phyloP scores from a whole-genome alignment of 92 coral and sea anemone species.

The Phenganax marumi region DNA sequence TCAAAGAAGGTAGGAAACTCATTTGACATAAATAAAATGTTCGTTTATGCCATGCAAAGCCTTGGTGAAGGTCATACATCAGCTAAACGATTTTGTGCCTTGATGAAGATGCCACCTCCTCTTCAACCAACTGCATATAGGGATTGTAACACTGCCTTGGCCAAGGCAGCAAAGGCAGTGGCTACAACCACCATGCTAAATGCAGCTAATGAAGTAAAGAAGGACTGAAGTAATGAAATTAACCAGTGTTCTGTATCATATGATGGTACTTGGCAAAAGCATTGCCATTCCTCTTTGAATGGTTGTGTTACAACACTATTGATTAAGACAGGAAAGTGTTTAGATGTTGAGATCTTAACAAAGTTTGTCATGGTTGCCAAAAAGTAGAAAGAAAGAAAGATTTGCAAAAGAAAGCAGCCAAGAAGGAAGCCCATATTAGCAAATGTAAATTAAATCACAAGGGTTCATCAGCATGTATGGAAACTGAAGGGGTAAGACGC shows the following conservation, averaged over 20 bases:
- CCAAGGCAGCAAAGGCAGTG: constrained; percentile 37
- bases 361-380: constrained; percentile 11
- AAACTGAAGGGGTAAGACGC: constrained; percentile 6
- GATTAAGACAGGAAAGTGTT: constrained; percentile 17
- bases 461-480: too few species aligned
- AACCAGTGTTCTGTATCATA: constrained; percentile 12
- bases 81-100: neutral
- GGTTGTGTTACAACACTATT: constrained; percentile 33
- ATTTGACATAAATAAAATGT: neutral
- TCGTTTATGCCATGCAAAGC: constrained; percentile 17
- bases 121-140: constrained; percentile 39
- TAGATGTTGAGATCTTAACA: constrained; percentile 5
- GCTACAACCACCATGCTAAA: constrained; percentile 32
- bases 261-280: constrained; percentile 21
- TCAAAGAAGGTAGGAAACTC: neutral
- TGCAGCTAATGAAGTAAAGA: constrained; percentile 8
- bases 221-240: neutral
- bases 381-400: neutral
- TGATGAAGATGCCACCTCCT: constrained; percentile 63
- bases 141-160: constrained; percentile 27
- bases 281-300: constrained; percentile 22
- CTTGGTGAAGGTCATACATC: constrained; percentile 6
- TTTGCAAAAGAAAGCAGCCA: neutral
- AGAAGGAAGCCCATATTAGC: too few species aligned
- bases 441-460: too few species aligned